These are phyloP conservation scores for Neofelis nebulosa DNA, from an alignment of 2,113 vertebrate species.

Conservation along the genomic window DNA sequence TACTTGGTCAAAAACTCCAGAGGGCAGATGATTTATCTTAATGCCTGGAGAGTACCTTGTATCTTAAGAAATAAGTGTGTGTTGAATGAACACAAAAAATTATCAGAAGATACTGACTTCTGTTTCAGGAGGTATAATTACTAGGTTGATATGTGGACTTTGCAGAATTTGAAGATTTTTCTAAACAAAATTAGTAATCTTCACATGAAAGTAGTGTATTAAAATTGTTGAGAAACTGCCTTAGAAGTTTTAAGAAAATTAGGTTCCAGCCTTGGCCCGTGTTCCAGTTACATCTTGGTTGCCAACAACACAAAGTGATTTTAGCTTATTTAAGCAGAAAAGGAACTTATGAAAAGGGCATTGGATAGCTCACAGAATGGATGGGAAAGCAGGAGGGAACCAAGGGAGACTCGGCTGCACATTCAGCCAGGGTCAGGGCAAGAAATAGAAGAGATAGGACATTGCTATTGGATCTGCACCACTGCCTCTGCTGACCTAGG, in stretches of 20 bases:
- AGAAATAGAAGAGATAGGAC: neutral
- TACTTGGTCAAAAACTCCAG: neutral
- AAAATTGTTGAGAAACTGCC: neutral
- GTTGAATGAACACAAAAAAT: neutral
- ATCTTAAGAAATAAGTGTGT: neutral
- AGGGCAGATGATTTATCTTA: neutral
- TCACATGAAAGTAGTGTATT: neutral
- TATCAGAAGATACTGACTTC: neutral
- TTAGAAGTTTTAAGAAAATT: constrained; percentile 1
- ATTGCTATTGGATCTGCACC: neutral
- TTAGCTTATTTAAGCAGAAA: neutral
- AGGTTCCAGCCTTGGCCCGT: neutral
- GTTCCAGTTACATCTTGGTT: neutral
- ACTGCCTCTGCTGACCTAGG: neutral
- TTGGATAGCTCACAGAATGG: neutral
- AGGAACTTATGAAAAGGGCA: neutral
- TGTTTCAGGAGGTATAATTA: neutral
- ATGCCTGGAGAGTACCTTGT: neutral
- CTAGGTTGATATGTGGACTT: neutral
- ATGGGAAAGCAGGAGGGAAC: neutral
- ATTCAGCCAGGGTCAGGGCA: neutral
- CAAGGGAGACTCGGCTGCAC: neutral
- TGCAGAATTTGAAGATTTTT: neutral
- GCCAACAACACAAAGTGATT: neutral
- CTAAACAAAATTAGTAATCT: neutral